Evolutionary conservation across 2,113 vertebrate genomes (phyloP), one percentile per base, ranked within the genome.

Genomic region (Pangasianodon gigas): DNA sequence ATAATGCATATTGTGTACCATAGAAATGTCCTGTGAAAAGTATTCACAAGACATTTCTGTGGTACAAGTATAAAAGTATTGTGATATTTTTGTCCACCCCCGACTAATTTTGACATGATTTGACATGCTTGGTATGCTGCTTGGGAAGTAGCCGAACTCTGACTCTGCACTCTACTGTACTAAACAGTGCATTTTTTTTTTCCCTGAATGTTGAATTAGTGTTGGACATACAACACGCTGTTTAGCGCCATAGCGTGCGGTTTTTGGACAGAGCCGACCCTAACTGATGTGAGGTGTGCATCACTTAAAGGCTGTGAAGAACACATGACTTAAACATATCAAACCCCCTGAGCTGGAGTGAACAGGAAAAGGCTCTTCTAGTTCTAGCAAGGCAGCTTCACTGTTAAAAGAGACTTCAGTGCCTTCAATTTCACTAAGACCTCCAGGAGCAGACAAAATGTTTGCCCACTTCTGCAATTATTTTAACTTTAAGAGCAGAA

Each of bases 401-500:
- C 92, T 94, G 93, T 94, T 92, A 93, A 48, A 80, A 93, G 91
- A 95, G 94, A 95, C 94, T 95, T 95, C 94, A 94, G 96, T 96
- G 96, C 96, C 96, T 96, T 96, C 86, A 94, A 85, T 93, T 94
- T 94, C 88, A 80, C 92, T 85, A 93, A 67, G 90, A 93, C 94
- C 93, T 91, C 89, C 81, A 87, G 83, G 52, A 89, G 89, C 91
- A 84, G 89, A 87, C 56, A 74, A 88, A 71, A 60, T 1, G 83
- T 62, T 48, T 26, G 62, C 24, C 37, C 32, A 52, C n/a, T 51
- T 52, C 80, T 89, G 80, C 62, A 83, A 51, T 32, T 65, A 5
- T 67, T 10, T 0, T 44, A 41, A 26, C 6, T 9, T 37, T 29
- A 58, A 44, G 32, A 46, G 75, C 62, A 51, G 77, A 46, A 24